Evolutionary conservation across 2,888 invertebrate species (phyloP), one percentile per base, ranked within the genome.

Genomic region (Eurytoma californica): DNA sequence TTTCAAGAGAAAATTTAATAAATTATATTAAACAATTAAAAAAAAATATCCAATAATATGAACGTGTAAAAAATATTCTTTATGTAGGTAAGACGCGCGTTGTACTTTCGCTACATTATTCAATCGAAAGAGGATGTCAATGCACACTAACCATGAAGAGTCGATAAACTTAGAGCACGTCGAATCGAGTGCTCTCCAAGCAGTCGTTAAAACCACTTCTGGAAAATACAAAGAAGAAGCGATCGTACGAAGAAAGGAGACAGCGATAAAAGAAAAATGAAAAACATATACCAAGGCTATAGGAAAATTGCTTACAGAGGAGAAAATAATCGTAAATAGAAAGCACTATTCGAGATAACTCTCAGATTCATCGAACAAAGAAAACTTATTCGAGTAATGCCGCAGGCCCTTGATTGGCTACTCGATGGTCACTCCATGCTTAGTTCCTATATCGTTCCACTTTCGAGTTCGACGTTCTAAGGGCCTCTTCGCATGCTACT

Each of bases 311-410:
- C 30, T 30, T 30, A 30, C 3, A 30, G 20, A 16, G 51, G 53
- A 67, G 53, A 51, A 67, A 53, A 47, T 53, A 67, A 51, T 53
- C 67, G 28, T 67, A 53, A 67, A 67, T 24, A n/a, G 16, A 47
- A 12, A 9, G 47, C 9, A 13, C 2, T 28, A 12, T n/a, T 5
- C n/a, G 4, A 9, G 9, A 30, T n/a, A 4, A n/a, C 12, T 39
- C n/a, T 63, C 39, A 30, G 63, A 63, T 39, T 39, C 53, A 53
- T 3, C 53, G 53, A n/a, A 2, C 5, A n/a, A 53, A 4, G n/a
- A n/a, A 51, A n/a, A 53, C 53, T n/a, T 53, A 14, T 9, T 39
- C 39, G 9, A 9, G 39, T 47, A 63, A 63, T 47, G 39, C 9
- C 39, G 9, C 18, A 14, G 5, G 14, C 63, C 18, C 12, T 63